Evolutionary conservation across 2,113 vertebrate genomes (phyloP).

Genomic region (Podarcis cretensis): DNA sequence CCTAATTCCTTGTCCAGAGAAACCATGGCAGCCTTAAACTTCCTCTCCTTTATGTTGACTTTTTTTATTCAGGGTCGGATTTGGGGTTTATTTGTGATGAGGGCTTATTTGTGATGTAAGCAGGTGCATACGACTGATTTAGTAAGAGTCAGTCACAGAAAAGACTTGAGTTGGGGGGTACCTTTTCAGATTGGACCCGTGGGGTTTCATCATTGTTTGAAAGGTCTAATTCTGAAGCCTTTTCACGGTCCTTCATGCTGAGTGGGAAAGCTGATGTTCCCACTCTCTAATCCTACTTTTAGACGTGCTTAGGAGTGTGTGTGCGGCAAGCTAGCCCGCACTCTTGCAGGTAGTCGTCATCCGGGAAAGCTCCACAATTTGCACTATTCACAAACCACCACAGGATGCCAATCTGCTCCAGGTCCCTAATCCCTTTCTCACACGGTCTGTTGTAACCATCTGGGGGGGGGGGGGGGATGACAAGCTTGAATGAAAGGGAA

Average conservation of each 20-base stretch:
- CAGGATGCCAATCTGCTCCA: conserved; percentile 69
- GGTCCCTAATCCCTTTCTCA: conserved; percentile 74
- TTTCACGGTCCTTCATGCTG: conserved; percentile 43
- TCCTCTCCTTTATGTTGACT: neutral
- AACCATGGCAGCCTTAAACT: neutral
- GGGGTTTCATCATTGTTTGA: conserved; percentile 1
- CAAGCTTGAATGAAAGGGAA: conserved; percentile 67
- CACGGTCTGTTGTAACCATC: conserved; percentile 65
- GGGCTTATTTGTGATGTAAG: neutral
- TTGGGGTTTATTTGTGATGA: neutral
- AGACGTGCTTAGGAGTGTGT: conserved; percentile 27
- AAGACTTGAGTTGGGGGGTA: neutral
- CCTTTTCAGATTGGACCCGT: neutral
- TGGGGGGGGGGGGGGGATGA: conserved; percentile 40
- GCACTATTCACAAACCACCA: conserved; percentile 66
- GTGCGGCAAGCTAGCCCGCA: neutral
- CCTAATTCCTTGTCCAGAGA: neutral
- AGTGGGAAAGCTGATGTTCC: conserved; percentile 28
- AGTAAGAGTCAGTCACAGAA: neutral
- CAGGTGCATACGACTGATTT: neutral
- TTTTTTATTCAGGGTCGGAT: neutral
- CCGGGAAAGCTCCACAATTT: conserved; percentile 63
- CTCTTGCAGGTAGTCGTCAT: conserved; percentile 67
- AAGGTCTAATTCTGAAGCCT: conserved; percentile 33
- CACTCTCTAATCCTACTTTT: conserved; percentile 12